phyloP scores from a whole-genome alignment of 2,888 invertebrate species.

The Trichacis sp. region DNA sequence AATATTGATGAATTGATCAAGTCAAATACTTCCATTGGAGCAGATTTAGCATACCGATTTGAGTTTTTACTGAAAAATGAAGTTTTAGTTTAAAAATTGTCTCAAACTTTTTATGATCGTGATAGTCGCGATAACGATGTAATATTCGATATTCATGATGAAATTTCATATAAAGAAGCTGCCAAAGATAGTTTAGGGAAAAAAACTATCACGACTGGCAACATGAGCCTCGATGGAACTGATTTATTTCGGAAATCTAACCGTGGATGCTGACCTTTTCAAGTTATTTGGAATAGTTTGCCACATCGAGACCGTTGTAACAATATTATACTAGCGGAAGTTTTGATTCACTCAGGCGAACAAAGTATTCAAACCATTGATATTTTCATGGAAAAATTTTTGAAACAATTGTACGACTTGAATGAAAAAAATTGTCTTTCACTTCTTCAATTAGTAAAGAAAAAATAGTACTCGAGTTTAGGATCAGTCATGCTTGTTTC shows the following conservation, averaged over 20 bases:
- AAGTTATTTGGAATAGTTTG: neutral
- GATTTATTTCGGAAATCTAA: neutral
- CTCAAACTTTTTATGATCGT: too few species aligned
- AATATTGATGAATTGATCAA: too few species aligned
- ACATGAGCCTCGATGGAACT: neutral
- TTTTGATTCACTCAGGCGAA: neutral
- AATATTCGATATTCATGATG: too few species aligned
- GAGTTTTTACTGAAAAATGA: too few species aligned
- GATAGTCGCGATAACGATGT: too few species aligned
- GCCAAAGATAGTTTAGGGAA: too few species aligned
- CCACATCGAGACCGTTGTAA: neutral
- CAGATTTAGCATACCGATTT: too few species aligned
- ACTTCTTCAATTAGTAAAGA: neutral
- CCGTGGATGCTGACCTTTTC: neutral
- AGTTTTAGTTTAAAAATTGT: too few species aligned
- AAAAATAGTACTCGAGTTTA: neutral
- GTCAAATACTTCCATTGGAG: too few species aligned
- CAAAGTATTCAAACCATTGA: neutral
- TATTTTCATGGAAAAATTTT: neutral
- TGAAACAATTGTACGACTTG: neutral
- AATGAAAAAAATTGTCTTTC: neutral
- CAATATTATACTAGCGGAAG: neutral
- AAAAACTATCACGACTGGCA: neutral
- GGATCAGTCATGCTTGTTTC: neutral
- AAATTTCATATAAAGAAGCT: too few species aligned